Conservation (phyloP, 2,797 vertebrate genomes). For the Xiphorhynchus erythropygius region DNA sequence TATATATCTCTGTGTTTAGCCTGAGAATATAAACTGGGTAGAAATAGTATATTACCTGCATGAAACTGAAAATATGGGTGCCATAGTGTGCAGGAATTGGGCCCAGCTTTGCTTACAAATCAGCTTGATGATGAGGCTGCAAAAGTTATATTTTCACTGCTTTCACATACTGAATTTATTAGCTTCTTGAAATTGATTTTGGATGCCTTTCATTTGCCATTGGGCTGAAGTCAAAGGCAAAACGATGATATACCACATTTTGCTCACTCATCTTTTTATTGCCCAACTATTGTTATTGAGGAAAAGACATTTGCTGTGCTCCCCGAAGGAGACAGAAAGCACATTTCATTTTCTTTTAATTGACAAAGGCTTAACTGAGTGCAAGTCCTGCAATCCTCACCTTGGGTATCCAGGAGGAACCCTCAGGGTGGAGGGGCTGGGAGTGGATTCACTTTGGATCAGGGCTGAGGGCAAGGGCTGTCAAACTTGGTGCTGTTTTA, state of each 20-base stretch:
- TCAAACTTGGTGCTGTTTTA: conserved; percentile 30
- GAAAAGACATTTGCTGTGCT: conserved; percentile 41
- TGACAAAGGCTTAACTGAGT: conserved; percentile 19
- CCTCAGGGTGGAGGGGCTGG: neutral
- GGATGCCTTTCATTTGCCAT: conserved; percentile 76
- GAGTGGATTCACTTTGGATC: neutral
- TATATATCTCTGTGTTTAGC: conserved; percentile 32
- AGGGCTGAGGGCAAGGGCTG: conserved; percentile 1
- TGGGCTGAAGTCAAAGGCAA: conserved; percentile 68
- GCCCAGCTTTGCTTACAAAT: conserved; percentile 68
- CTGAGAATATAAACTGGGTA: conserved; percentile 26
- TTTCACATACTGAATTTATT: conserved; percentile 71
- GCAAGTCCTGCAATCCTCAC: neutral
- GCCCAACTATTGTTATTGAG: conserved; percentile 63
- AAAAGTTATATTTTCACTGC: conserved; percentile 67
- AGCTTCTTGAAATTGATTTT: conserved; percentile 74
- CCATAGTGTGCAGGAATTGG: conserved; percentile 33
- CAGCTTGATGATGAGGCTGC: conserved; percentile 63
- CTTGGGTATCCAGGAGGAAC: conserved; percentile 6
- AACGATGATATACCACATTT: conserved; percentile 56
- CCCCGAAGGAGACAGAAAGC: conserved; percentile 38
- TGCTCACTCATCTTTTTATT: conserved; percentile 71
- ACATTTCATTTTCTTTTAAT: conserved; percentile 44
- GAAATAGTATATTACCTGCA: conserved; percentile 65
- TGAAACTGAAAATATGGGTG: conserved; percentile 58